A percentile compares a stretch with the other conserved stretches of the same genome.
These are phyloP conservation scores for Pangasius sanitwongsei DNA, from an alignment of 2,797 vertebrate species.

Conservation along the genomic window DNA sequence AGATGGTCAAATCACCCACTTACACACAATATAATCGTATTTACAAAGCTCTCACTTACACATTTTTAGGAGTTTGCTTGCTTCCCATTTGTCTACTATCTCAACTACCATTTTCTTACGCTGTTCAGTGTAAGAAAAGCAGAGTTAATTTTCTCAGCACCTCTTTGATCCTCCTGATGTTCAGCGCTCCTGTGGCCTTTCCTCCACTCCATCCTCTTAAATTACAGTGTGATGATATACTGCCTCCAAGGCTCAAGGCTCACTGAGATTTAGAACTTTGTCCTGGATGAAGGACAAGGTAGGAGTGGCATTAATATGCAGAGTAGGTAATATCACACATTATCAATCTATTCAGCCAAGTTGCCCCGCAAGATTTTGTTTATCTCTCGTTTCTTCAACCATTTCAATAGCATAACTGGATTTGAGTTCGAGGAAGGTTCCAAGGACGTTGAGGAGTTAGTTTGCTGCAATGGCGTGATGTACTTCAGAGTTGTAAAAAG, in stretches of 20 bases:
- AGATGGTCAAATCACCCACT: background rate
- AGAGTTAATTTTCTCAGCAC: constrained; percentile 56
- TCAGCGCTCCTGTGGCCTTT: constrained; percentile 69
- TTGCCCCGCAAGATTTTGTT: constrained; percentile 75
- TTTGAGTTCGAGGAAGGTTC: constrained; percentile 71
- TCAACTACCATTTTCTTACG: background rate
- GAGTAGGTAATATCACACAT: constrained; percentile 75
- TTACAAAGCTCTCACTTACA: background rate
- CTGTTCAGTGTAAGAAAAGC: constrained; percentile 33
- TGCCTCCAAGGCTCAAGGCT: constrained; percentile 73
- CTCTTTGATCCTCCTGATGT: constrained; percentile 64
- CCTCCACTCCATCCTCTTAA: constrained; percentile 66
- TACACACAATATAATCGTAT: background rate
- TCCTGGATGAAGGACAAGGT: constrained; percentile 77
- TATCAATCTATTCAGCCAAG: constrained; percentile 78
- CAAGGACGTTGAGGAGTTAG: constrained; percentile 65
- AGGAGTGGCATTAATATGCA: constrained; percentile 79
- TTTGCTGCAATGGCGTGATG: constrained; percentile 64
- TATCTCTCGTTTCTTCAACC: constrained; percentile 67
- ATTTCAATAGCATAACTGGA: constrained; percentile 70
- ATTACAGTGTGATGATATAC: constrained; percentile 76
- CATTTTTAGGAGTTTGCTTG: background rate
- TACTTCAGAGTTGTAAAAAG: constrained; percentile 55
- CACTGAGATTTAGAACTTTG: constrained; percentile 78
- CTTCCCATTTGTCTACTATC: background rate